Conservation (phyloP, 1,140 invertebrate species). For the Hycleus phaleratus region DNA sequence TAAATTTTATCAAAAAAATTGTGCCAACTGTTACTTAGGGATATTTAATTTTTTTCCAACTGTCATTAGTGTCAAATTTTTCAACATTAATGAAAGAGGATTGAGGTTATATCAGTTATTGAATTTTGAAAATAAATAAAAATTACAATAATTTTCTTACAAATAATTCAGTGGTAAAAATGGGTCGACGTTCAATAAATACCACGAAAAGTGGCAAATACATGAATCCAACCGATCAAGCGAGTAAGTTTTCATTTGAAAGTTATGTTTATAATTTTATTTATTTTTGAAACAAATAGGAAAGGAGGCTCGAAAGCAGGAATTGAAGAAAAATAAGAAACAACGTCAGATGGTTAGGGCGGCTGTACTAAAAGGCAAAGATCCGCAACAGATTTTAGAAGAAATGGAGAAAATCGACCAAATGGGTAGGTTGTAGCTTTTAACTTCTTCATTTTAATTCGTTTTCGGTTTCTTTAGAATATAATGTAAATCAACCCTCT, state of each 20-base stretch:
- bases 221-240: conserved; percentile 99
- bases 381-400: conserved; percentile 86
- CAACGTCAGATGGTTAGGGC: conserved; percentile 91
- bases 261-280: conserved; percentile 7
- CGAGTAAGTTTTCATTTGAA: conserved; percentile 58
- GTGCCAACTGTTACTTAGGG: no score
- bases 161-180: conserved; percentile 43
- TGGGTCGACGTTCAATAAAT: conserved; percentile 93
- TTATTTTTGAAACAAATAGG: conserved; percentile 50
- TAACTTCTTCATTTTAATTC: background rate
- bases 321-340: conserved; percentile 96
- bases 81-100: no score
- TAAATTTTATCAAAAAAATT: no score
- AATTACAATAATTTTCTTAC: no score
- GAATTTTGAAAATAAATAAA: no score
- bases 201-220: conserved; percentile 99
- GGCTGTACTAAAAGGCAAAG: conserved; percentile 96
- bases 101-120: no score
- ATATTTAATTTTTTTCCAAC: no score
- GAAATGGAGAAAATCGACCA: conserved; percentile 97
- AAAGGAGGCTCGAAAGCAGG: conserved; percentile 95
- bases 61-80: no score
- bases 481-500: conserved; percentile 87
- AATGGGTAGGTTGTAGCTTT: conserved; percentile 64
- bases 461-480: conserved; percentile 58